phyloP scores from a whole-genome alignment of 2,888 invertebrate species.

The Dasysyrphus tricinctus region DNA sequence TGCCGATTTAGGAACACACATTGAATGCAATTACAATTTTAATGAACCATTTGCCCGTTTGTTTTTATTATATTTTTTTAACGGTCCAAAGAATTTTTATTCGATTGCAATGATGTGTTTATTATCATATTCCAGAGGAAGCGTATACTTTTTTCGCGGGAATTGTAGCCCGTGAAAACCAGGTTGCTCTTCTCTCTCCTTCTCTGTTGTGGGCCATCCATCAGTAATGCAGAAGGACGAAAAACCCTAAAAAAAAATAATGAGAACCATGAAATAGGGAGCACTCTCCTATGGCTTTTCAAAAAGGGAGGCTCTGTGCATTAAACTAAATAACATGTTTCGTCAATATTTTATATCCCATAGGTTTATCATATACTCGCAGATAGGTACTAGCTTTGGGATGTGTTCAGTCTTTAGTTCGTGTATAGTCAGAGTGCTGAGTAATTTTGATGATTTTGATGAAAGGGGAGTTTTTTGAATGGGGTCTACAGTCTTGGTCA shows the following conservation, averaged over 20 bases:
- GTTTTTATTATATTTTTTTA: slow-evolving; percentile 42
- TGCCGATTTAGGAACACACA: background rate
- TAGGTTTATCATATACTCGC: background rate
- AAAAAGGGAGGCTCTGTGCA: slow-evolving; percentile 28
- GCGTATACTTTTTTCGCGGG: background rate
- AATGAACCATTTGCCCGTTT: slow-evolving; percentile 69
- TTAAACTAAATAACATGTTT: slow-evolving; percentile 70
- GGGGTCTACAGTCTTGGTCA: background rate
- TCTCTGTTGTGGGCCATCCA: slow-evolving; percentile 28
- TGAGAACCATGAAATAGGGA: slow-evolving; percentile 43
- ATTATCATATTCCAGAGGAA: slow-evolving; percentile 49
- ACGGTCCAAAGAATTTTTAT: slow-evolving; percentile 62
- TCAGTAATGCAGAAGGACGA: slow-evolving; percentile 65
- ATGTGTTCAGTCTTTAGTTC: background rate
- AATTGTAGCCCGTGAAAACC: background rate
- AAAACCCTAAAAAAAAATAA: background rate
- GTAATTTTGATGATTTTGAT: slow-evolving; percentile 52
- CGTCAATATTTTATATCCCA: slow-evolving; percentile 71
- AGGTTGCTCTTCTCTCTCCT: background rate
- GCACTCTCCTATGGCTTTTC: background rate
- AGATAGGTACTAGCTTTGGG: background rate
- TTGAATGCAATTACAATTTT: slow-evolving; percentile 72
- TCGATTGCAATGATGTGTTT: slow-evolving; percentile 70
- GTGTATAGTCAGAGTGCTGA: background rate
- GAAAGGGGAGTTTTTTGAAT: slow-evolving; percentile 51